Evolutionary conservation across 2,888 invertebrate species (phyloP), one percentile per base, ranked within the genome.

Genomic region (Amphipoea oculea): DNA sequence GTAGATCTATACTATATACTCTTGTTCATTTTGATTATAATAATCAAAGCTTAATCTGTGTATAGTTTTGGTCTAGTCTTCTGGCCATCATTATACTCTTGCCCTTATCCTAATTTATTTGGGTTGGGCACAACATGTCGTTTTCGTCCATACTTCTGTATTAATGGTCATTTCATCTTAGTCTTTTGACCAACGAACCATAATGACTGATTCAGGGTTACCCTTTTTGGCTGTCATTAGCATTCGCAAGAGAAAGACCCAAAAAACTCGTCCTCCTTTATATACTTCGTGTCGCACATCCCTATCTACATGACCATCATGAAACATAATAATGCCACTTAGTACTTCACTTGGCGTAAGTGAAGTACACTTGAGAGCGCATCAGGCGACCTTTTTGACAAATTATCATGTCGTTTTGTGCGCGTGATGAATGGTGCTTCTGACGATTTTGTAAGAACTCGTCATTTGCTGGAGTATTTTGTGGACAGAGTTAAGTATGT

Each of bases 311-410:
- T 40, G 40, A 62, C 60, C 76, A 70, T 73, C 75, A 76, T 72
- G 29, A 62, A 69, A 76, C 75, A 60, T 77, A 86, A 83, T 85
- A 77, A 77, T 67, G 62, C 71, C 80, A 77, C 85, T 80, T 54
- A 83, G 79, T 79, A 73, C 86, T 81, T 72, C 80, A 80, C 83
- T 84, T 73, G 74, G n/a, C 40, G 54, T 79, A 80, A 85, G 83
- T 83, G 83, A 75, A 70, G 65, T 67, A 73, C 62, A 74, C 83
- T 79, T 60, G 78, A 75, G 80, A 82, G 80, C 79, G 68, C 84
- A 79, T 78, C 81, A 57, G 69, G 60, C 69, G 80, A 85, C 81
- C 87, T 87, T 89, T 87, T 79, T 88, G 89, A 88, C 88, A 89
- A 83, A 88, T 89, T 87, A 88, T 88, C 81, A 68, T 81, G 82